Base-by-base conservation (phyloP, 2,888 invertebrate genomes). In the Pyralis farinalis region DNA sequence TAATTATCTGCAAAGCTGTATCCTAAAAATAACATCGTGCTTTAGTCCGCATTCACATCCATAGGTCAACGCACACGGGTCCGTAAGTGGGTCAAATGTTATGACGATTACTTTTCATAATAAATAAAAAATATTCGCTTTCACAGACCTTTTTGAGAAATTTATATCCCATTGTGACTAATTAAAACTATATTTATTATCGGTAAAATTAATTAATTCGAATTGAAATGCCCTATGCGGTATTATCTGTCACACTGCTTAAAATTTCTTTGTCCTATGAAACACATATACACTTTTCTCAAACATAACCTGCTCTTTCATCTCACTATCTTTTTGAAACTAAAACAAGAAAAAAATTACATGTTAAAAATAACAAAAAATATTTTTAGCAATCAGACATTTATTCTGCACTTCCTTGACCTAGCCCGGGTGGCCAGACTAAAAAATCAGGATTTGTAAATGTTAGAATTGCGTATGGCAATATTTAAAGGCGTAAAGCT, bases 1-100 rank as follows among this genome's bases (percentile, higher is more conserved):
- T 86, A 86, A 84, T 76, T 81, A 85, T 79, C 86, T 83, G 86
- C 88, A 85, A 83, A 83, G 80, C 83, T 77, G 73, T 79, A 75
- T 76, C 73, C 83, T 86, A 87, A 84, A 87, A 86, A 87, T 87
- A 87, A 81, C 86, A 80, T 78, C 68, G 63, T 70, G 72, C 68
- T 72, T 57, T 71, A 78, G 70, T 86, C 87, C 85, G 84, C 84
- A 85, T 80, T 80, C 82, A 75, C 68, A 65, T 67, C 68, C 71
- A 81, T 85, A 86, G 87, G 89, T 89, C 89, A 87, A 82, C 81
- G 85, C 79, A 83, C 82, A 85, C 75, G 64, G 58, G 70, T 71
- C 60, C 63, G 69, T 74, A 88, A 78, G 68, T 89, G 86, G 88
- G 88, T 89, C 88, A 89, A 77, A 84, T 73, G 71, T 73, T 81